These are phyloP conservation scores for Tineola bisselliella DNA, from an alignment of 2,888 invertebrate species.

Conservation along the genomic window DNA sequence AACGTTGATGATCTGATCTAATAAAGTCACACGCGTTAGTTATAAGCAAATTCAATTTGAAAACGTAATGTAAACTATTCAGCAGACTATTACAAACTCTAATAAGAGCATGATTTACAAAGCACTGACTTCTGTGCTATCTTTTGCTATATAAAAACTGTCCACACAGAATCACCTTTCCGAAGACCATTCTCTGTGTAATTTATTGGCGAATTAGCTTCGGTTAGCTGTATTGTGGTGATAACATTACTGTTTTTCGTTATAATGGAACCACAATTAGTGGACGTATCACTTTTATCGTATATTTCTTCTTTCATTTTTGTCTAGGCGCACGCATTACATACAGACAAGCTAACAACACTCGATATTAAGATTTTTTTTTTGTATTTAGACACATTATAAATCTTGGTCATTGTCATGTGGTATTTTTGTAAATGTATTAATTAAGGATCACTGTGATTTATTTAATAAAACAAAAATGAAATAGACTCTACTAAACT, in stretches of 20 bases:
- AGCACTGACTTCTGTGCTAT: not conserved
- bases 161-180: constrained; percentile 26
- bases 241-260: constrained; percentile 32
- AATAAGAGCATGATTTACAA: not conserved
- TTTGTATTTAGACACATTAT: no score
- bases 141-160: constrained; percentile 22
- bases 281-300: not conserved
- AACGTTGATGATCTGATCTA: not conserved
- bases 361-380: no score
- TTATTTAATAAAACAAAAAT: no score
- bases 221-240: constrained; percentile 28
- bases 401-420: no score
- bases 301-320: no score
- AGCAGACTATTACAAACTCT: not conserved
- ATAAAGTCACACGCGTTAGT: not conserved
- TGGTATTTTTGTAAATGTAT: no score
- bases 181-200: constrained; percentile 31
- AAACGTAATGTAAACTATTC: not conserved
- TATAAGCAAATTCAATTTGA: constrained; percentile 5
- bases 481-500: no score
- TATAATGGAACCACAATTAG: not conserved
- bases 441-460: no score
- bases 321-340: no score
- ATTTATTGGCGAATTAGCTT: constrained; percentile 40
- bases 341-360: no score